These are phyloP conservation scores for Eleutherodactylus coqui DNA, from an alignment of 2,797 vertebrate genomes.

Conservation along the genomic window DNA sequence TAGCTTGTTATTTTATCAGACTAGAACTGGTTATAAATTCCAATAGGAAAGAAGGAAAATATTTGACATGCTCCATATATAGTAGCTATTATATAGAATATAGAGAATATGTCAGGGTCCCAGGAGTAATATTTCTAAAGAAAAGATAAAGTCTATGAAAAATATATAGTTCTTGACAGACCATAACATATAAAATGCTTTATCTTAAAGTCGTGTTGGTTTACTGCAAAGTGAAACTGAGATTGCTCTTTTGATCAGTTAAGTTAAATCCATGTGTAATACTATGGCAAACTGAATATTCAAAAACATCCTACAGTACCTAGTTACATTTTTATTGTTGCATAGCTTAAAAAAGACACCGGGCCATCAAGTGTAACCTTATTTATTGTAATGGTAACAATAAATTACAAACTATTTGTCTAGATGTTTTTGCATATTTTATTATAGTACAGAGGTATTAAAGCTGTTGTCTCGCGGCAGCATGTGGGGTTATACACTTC, in stretches of 20 bases:
- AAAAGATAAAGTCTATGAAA: conserved; percentile 11
- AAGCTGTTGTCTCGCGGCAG: too few species aligned
- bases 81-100: background rate
- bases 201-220: background rate
- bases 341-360: too few species aligned
- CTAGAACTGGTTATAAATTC: conserved; percentile 20
- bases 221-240: background rate
- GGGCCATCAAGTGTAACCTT: too few species aligned
- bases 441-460: too few species aligned
- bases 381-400: too few species aligned
- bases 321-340: too few species aligned
- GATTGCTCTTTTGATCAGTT: background rate
- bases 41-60: background rate
- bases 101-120: background rate
- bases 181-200: background rate
- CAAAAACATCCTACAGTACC: too few species aligned
- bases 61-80: conserved; percentile 19
- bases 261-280: background rate
- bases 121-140: background rate
- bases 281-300: too few species aligned
- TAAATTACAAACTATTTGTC: too few species aligned
- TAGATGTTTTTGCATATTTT: too few species aligned
- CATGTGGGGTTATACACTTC: too few species aligned
- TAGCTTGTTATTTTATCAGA: conserved; percentile 44
- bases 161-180: background rate